phyloP scores from a whole-genome alignment of 2,888 invertebrate genomes.

The Metalampra italica region DNA sequence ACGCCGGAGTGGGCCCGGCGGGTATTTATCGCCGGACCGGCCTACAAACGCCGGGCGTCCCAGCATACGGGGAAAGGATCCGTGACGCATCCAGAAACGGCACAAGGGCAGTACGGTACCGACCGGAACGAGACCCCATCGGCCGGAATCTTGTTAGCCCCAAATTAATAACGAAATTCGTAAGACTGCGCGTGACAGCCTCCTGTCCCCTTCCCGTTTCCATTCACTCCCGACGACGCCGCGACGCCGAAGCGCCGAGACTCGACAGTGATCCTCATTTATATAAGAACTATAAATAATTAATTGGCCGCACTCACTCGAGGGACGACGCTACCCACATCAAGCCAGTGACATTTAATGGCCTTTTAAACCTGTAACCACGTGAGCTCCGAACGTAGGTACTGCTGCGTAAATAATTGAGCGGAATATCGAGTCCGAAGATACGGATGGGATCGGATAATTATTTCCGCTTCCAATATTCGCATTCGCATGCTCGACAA shows the following conservation, averaged over 20 bases:
- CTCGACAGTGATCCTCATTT: constrained; percentile 24
- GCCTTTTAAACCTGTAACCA: constrained; percentile 59
- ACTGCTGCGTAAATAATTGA: constrained; percentile 50
- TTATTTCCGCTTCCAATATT: constrained; percentile 52
- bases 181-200: constrained; percentile 38
- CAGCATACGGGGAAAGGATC: neutral
- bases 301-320: constrained; percentile 46
- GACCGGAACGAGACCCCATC: too few relatives aligned
- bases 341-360: constrained; percentile 69
- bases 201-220: constrained; percentile 28
- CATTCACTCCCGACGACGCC: constrained; percentile 11
- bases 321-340: constrained; percentile 52
- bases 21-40: constrained; percentile 49
- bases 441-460: constrained; percentile 39
- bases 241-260: neutral
- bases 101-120: too few relatives aligned
- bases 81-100: neutral
- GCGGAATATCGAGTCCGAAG: constrained; percentile 2
- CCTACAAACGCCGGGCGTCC: constrained; percentile 30
- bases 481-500: constrained; percentile 32
- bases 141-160: constrained; percentile 24
- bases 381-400: constrained; percentile 37
- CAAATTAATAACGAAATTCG: constrained; percentile 53
- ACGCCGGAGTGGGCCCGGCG: constrained; percentile 47
- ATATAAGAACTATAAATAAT: constrained; percentile 65